A percentile compares a stretch with the other conserved stretches of the same genome.
These are phyloP conservation scores for Urocynchramus pylzowi DNA, from an alignment of 2,113 vertebrate species.

Conservation along the genomic window DNA sequence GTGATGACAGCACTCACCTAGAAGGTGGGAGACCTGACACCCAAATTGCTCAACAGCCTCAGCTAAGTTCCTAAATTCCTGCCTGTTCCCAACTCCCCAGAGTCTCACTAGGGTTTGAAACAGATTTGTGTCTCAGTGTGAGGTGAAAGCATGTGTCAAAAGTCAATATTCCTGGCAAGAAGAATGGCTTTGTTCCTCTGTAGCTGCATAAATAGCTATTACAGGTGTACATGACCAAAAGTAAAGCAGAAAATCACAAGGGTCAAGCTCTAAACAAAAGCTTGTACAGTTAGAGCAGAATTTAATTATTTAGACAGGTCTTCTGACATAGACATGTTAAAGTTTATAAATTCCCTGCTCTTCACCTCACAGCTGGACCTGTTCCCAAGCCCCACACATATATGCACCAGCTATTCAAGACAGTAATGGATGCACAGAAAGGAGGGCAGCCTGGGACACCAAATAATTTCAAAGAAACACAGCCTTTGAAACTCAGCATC, in stretches of 20 bases:
- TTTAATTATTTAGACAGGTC: not conserved
- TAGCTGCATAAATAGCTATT: not conserved
- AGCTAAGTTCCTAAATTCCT: not conserved
- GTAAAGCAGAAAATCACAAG: not conserved
- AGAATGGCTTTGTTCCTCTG: not conserved
- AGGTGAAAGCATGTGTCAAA: not conserved
- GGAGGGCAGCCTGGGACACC: not conserved
- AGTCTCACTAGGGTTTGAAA: not conserved
- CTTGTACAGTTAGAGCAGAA: not conserved
- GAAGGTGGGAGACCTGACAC: not conserved
- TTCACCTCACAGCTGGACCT: not conserved
- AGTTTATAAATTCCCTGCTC: not conserved
- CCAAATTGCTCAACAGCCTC: not conserved
- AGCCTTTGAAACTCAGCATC: not conserved
- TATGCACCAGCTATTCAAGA: not conserved
- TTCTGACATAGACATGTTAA: not conserved
- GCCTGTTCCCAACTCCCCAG: not conserved
- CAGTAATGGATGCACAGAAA: not conserved
- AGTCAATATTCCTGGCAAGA: not conserved
- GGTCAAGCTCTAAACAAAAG: not conserved
- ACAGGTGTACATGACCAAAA: not conserved
- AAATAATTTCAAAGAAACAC: not conserved
- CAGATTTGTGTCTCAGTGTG: not conserved
- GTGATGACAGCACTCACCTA: not conserved
- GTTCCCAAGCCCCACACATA: rapidly evolving